Base-by-base conservation (phyloP, 2,888 invertebrate genomes). In the Ennomos fuscantarius region DNA sequence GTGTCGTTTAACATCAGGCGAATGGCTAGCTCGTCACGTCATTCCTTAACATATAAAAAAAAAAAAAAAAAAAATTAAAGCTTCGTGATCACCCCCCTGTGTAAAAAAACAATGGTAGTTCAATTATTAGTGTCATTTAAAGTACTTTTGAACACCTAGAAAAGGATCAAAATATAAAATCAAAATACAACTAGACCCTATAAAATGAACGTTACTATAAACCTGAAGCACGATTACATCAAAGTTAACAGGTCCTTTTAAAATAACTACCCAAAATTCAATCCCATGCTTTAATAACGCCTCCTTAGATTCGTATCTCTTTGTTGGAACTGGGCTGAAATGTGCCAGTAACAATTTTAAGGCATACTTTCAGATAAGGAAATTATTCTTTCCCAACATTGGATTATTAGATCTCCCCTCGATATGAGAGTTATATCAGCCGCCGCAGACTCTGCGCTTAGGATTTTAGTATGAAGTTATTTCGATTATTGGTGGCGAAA, bases 391-490 rank as follows among this genome's bases (percentile, higher is more conserved):
- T 66, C 58, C 62, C 59, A 55, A 68, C 71, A 71, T 62, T 37
- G 66, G 73, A 73, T 77, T 77, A 79, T 78, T 77, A 74, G 75
- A 78, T 78, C 71, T 70, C 55, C 66, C 63, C 60, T 65, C 70
- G 70, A 75, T 75, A 74, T 70, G 68, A 66, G 60, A 63, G 12
- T 54, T 57, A 63, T 65, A 63, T 60, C 45, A 49, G 40, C n/a
- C 39, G 9, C 10, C 47, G 39, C 36, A 44, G 11, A 35, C 43
- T 37, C n/a, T 1, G 8, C 6, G 33, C 39, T n/a, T n/a, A 1
- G 24, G 3, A 24, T 39, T 44, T 44, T 24, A 37, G 42, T 32
- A 11, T n/a, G 12, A 9, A 11, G n/a, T 11, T 42, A 8, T 34
- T 37, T 10, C 11, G 2, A n/a, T n/a, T 37, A 37, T 3, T 11